Evolutionary conservation across 2,113 vertebrate species (phyloP).

Genomic region (Ciconia maguari): DNA sequence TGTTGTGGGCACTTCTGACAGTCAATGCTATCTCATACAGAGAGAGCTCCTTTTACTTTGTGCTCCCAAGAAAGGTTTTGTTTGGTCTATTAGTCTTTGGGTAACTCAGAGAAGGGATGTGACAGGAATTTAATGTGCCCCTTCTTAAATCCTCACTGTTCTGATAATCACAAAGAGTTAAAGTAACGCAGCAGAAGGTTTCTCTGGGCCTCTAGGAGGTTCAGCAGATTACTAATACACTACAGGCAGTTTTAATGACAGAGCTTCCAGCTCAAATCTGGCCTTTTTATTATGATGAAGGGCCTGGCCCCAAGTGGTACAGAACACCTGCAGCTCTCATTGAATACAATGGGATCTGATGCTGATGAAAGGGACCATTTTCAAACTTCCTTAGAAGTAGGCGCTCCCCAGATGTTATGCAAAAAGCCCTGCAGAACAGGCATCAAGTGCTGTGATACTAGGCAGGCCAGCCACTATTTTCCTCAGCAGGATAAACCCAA

Average conservation of each 20-base stretch:
- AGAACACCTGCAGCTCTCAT: conserved; percentile 69
- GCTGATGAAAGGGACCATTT: conserved; percentile 68
- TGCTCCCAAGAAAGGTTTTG: conserved; percentile 42
- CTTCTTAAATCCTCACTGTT: conserved; percentile 39
- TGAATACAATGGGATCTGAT: conserved; percentile 70
- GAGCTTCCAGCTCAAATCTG: conserved; percentile 65
- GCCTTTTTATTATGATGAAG: conserved; percentile 63
- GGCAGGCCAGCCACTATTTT: conserved; percentile 56
- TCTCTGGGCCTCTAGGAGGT: conserved; percentile 49
- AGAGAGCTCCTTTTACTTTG: conserved; percentile 23
- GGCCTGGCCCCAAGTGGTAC: conserved; percentile 66
- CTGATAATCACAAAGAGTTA: conserved; percentile 48
- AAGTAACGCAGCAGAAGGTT: conserved; percentile 53
- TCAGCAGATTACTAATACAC: conserved; percentile 57
- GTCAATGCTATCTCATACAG: background rate
- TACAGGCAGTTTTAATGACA: conserved; percentile 60
- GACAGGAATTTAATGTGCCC: conserved; percentile 32
- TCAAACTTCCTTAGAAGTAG: conserved; percentile 66
- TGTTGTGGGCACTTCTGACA: conserved; percentile 26
- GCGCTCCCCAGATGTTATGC: conserved; percentile 65
- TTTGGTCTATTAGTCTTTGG: conserved; percentile 41
- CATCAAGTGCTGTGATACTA: conserved; percentile 57
- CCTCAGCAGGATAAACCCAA: conserved; percentile 48
- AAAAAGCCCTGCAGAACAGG: conserved; percentile 64
- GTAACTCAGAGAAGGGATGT: conserved; percentile 18